A percentile compares a stretch with the other conserved stretches of the same genome.
Evolutionary conservation across 2,888 invertebrate genomes (phyloP).

Genomic region (Oxytorus armatus): DNA sequence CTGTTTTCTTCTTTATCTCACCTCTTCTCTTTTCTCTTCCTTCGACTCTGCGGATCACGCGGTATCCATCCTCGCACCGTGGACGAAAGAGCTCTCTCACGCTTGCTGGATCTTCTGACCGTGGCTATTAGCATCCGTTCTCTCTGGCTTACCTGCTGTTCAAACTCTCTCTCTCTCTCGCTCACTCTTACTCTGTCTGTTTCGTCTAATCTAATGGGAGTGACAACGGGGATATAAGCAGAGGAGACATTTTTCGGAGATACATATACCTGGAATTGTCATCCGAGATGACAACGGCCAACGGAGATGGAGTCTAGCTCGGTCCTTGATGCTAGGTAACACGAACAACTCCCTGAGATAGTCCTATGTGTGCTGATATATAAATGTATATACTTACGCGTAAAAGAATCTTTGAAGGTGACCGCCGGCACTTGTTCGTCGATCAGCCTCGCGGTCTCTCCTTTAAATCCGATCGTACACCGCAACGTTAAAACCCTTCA

Average conservation of each 20-base stretch:
- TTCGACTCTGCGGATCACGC: conserved; percentile 64
- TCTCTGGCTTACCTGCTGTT: conserved; percentile 50
- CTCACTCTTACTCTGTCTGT: conserved; percentile 22
- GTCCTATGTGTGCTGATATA: conserved; percentile 11
- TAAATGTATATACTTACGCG: background rate
- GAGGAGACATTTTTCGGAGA: conserved; percentile 63
- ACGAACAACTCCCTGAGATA: conserved; percentile 57
- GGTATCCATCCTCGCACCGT: conserved; percentile 69
- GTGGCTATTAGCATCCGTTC: conserved; percentile 51
- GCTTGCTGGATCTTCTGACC: conserved; percentile 47
- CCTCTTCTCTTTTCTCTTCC: conserved; percentile 58
- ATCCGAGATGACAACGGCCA: conserved; percentile 64
- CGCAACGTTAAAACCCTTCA: conserved; percentile 60
- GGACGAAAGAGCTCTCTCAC: conserved; percentile 66
- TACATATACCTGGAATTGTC: conserved; percentile 67
- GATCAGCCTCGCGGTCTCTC: conserved; percentile 61
- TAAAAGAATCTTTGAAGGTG: conserved; percentile 65
- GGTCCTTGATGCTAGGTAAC: conserved; percentile 13
- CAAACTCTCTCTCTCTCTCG: conserved; percentile 17
- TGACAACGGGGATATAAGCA: conserved; percentile 68
- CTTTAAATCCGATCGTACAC: conserved; percentile 67
- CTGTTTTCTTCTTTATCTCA: conserved; percentile 51
- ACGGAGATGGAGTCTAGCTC: background rate
- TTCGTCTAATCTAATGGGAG: conserved; percentile 65
- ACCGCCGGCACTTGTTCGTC: conserved; percentile 70